Percentiles rank a stretch among this genome's conserved stretches.
Evolutionary conservation across 2,797 vertebrate species (phyloP).

Genomic region (Echiichthys vipera): DNA sequence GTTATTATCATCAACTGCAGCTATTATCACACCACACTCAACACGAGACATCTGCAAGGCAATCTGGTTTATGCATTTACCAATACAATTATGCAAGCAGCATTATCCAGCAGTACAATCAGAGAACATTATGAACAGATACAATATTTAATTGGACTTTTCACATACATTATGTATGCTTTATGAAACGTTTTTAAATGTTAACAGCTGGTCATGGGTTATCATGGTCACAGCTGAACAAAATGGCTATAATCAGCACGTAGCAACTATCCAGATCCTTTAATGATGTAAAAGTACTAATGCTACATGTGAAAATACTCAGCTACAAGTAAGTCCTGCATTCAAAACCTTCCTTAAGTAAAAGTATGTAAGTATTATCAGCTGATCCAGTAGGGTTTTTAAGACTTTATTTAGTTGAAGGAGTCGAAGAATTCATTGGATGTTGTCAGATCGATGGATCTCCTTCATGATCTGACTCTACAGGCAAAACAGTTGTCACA

Average conservation of each 20-base stretch:
- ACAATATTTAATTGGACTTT: background rate
- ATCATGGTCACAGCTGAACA: background rate
- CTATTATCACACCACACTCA: slow-evolving; percentile 36
- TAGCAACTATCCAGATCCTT: too few species aligned
- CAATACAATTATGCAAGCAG: background rate
- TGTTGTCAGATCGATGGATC: too few species aligned
- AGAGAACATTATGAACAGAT: background rate
- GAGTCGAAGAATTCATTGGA: too few species aligned
- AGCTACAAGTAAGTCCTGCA: too few species aligned
- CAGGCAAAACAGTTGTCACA: background rate
- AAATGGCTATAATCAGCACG: background rate
- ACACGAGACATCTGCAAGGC: slow-evolving; percentile 30
- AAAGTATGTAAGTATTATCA: too few species aligned
- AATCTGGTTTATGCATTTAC: slow-evolving; percentile 31
- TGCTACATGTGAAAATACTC: too few species aligned
- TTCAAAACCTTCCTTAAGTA: too few species aligned
- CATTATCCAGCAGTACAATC: background rate
- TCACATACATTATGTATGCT: background rate
- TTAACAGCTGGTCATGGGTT: background rate
- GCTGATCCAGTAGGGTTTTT: too few species aligned
- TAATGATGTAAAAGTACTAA: too few species aligned
- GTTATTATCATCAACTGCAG: slow-evolving; percentile 26
- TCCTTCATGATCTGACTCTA: too few species aligned
- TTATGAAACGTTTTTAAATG: background rate
- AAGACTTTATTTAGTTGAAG: too few species aligned